Percentiles rank a stretch among this genome's conserved stretches.
Conservation (phyloP, 2,113 vertebrate genomes). For the Cololabis saira region DNA sequence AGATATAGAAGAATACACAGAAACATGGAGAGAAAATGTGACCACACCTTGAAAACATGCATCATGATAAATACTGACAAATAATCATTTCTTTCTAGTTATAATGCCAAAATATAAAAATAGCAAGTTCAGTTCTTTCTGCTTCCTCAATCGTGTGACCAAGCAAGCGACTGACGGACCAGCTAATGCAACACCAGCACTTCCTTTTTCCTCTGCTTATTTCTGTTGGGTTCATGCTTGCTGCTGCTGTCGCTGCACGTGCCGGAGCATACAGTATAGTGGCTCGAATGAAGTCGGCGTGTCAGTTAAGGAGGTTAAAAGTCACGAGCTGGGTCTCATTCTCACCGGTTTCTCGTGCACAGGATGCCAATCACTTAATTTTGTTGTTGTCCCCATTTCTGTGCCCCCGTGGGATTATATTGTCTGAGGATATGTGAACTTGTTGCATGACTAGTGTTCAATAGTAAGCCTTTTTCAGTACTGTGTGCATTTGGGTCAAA, state of each 20-base stretch:
- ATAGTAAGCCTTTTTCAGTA: conserved; percentile 31
- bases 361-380: neutral
- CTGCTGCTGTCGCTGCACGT: conserved; percentile 46
- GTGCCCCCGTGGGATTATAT: neutral
- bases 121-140: conserved; percentile 25
- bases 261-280: neutral
- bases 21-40: neutral
- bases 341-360: neutral
- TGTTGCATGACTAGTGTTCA: conserved; percentile 27
- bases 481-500: conserved; percentile 18
- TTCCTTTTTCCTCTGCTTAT: conserved; percentile 66
- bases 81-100: neutral
- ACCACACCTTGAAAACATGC: too few relatives aligned
- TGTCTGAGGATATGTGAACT: conserved; percentile 2
- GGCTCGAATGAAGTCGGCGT: conserved; percentile 24
- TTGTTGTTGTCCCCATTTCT: neutral
- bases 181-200: conserved; percentile 37
- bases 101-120: neutral
- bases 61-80: too few relatives aligned
- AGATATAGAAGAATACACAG: neutral
- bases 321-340: conserved; percentile 16
- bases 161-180: conserved; percentile 19
- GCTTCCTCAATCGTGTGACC: conserved; percentile 50
- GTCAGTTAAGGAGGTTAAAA: conserved; percentile 39
- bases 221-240: conserved; percentile 46